Conservation (phyloP, 2,113 vertebrate genomes). For the Heterochromis multidens region DNA sequence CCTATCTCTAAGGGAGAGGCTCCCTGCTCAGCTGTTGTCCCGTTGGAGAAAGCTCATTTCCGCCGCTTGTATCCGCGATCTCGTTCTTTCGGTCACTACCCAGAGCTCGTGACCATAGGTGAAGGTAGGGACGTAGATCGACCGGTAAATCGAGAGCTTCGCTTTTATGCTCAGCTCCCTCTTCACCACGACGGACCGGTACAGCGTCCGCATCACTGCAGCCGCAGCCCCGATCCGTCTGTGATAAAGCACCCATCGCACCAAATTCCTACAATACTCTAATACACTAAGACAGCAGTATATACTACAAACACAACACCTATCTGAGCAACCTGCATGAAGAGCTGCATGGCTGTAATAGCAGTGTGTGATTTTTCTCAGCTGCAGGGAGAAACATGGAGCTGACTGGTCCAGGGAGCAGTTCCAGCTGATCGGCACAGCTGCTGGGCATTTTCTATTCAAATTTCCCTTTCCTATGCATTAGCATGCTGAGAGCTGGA, state of each 20-base stretch:
- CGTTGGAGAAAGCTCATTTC: too few species aligned
- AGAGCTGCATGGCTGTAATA: not conserved
- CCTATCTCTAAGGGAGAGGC: too few species aligned
- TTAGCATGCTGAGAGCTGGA: not conserved
- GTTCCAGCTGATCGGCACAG: not conserved
- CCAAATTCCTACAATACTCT: not conserved
- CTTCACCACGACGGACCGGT: too few species aligned
- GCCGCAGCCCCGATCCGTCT: too few species aligned
- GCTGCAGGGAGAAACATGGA: not conserved
- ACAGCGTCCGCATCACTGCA: too few species aligned
- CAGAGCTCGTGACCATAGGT: too few species aligned
- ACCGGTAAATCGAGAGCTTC: too few species aligned
- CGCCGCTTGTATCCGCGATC: too few species aligned
- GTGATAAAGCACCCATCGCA: not conserved
- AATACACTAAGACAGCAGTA: not conserved
- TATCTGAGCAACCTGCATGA: not conserved
- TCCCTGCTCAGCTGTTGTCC: too few species aligned
- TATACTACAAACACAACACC: not conserved
- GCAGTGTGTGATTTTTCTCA: not conserved
- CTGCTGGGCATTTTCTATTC: not conserved
- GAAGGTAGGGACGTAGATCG: too few species aligned
- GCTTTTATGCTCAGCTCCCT: too few species aligned
- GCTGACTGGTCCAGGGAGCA: not conserved
- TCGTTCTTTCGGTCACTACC: too few species aligned
- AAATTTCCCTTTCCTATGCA: not conserved